phyloP scores from a whole-genome alignment of 2,888 invertebrate species.

The Blastobasis adustella region DNA sequence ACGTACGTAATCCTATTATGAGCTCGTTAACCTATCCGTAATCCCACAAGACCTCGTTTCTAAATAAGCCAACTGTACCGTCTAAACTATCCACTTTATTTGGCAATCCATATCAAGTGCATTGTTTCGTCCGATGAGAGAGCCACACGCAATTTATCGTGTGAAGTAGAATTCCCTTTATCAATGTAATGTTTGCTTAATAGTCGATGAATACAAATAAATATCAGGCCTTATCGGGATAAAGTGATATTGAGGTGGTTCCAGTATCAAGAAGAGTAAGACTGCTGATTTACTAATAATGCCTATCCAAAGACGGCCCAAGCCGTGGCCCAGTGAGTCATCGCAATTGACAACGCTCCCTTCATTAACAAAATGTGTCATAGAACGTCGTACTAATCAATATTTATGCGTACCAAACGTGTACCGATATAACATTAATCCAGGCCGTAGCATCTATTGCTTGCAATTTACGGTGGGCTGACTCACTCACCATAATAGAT shows the following conservation, averaged over 20 bases:
- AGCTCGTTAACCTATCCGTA: constrained; percentile 66
- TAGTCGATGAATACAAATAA: too few species aligned
- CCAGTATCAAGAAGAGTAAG: too few species aligned
- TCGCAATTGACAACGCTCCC: not conserved
- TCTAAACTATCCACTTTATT: not conserved
- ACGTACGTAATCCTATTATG: constrained; percentile 67
- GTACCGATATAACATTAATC: not conserved
- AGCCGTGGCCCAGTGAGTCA: not conserved
- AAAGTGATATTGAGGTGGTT: too few species aligned
- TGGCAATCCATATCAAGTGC: not conserved
- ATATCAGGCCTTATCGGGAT: too few species aligned
- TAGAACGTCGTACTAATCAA: not conserved
- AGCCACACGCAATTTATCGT: too few species aligned
- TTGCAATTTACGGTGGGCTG: constrained; percentile 24
- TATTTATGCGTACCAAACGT: too few species aligned
- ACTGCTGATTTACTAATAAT: too few species aligned
- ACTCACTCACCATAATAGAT: constrained; percentile 46
- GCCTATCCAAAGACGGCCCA: too few species aligned
- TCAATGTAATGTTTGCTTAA: too few species aligned
- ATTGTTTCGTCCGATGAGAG: too few species aligned
- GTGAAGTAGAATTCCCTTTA: too few species aligned
- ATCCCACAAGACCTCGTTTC: constrained; percentile 51
- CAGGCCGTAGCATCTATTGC: constrained; percentile 2
- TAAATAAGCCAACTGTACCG: constrained; percentile 24
- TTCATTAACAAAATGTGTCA: not conserved